Evolutionary conservation across 2,888 invertebrate species (phyloP), one percentile per base, ranked within the genome.

Genomic region (Tholera decimalis): DNA sequence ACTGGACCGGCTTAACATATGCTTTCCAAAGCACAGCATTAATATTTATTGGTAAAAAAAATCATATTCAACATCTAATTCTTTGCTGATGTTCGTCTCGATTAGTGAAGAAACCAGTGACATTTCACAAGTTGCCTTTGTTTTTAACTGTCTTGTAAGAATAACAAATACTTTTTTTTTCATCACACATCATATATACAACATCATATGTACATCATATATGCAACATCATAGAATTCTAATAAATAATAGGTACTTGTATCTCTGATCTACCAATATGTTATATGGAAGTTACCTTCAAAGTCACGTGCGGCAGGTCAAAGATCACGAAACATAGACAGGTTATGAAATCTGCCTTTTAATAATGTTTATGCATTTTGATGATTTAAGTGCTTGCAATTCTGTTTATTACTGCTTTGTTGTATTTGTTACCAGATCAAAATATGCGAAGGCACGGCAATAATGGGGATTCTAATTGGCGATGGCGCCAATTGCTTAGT

Each of bases 261-360:
- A 65, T 51, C 20, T 58, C 6, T 8, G n/a, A 44, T 44, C 18
- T 44, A 44, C 26, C n/a, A 57, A 62, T 59, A 28, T 44, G 18
- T 18, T 37, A 46, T 44, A 50, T n/a, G n/a, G 56, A 57, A 70
- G 22, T 33, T 37, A 35, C 20, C 61, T 68, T 64, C 59, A 73
- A 58, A 60, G 73, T 61, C 70, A 74, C 76, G 68, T 62, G 50
- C 62, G 43, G 41, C 15, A 41, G 55, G 44, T 62, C 55, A 54
- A 55, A 75, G 70, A 49, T 70, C 70, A 50, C 20, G 60, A 64
- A 37, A 50, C 37, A 41, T 56, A 43, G 68, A 63, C 46, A 58
- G 54, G 68, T 73, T 53, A 55, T 55, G 74, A 62, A 58, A 73
- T 73, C 35, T 43, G 35, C 20, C 37, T 64, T 63, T 37, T 57